A percentile compares a stretch with the other conserved stretches of the same genome.
These are phyloP conservation scores for Apomyelois bistriatella DNA, from an alignment of 2,888 invertebrate species.

Conservation along the genomic window DNA sequence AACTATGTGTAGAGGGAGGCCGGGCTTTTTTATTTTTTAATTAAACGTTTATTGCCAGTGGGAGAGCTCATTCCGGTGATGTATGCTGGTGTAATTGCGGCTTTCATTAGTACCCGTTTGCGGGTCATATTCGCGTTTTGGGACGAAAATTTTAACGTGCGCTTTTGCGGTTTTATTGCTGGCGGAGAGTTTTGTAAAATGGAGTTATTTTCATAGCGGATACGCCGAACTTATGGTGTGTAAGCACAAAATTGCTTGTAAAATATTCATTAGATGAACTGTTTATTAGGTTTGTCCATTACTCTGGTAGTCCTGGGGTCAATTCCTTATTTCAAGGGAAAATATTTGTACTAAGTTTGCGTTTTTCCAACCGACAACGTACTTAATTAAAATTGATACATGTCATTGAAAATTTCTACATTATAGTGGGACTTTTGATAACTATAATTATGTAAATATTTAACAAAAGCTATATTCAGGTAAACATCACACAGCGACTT, in stretches of 20 bases:
- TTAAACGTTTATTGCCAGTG: slow-evolving; percentile 42
- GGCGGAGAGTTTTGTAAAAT: not conserved
- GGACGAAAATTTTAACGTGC: slow-evolving; percentile 21
- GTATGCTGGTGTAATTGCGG: slow-evolving; percentile 44
- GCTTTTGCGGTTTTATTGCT: slow-evolving; percentile 9
- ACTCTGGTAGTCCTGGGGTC: too few species aligned
- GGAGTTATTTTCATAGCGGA: not conserved
- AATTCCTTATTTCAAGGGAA: too few species aligned
- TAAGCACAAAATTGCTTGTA: not conserved
- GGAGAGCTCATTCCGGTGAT: slow-evolving; percentile 29
- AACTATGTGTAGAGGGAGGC: slow-evolving; percentile 48
- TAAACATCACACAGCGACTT: too few species aligned
- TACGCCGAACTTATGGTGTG: not conserved
- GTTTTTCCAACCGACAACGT: too few species aligned
- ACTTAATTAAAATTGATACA: too few species aligned
- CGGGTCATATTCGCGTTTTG: slow-evolving; percentile 43
- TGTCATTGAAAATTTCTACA: too few species aligned
- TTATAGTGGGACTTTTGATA: too few species aligned
- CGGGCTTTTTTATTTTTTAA: slow-evolving; percentile 40
- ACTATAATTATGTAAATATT: too few species aligned
- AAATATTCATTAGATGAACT: not conserved
- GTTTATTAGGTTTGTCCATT: too few species aligned
- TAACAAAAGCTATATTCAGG: too few species aligned
- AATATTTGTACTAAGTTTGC: too few species aligned
- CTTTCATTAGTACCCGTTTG: slow-evolving; percentile 47